phyloP scores from a whole-genome alignment of 2,113 vertebrate species.

The Balaeniceps rex region DNA sequence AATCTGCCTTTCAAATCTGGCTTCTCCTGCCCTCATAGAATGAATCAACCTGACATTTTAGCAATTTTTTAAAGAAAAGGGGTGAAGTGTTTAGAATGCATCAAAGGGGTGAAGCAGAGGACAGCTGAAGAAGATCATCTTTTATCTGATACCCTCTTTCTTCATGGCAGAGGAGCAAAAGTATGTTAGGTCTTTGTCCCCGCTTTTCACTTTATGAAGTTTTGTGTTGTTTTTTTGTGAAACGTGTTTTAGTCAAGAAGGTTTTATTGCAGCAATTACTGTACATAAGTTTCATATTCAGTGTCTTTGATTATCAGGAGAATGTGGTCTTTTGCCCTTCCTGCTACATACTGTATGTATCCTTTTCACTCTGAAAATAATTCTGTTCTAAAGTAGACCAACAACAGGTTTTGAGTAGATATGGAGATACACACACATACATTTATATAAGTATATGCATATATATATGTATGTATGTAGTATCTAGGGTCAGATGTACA shows the following conservation, averaged over 20 bases:
- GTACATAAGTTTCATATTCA: background rate
- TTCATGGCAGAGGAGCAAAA: background rate
- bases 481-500: background rate
- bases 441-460: background rate
- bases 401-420: background rate
- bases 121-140: constrained; percentile 63
- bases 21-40: constrained; percentile 33
- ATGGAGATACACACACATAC: background rate
- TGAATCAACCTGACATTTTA: constrained; percentile 67
- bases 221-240: constrained; percentile 15
- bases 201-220: background rate
- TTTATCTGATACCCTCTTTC: constrained; percentile 33
- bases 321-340: background rate
- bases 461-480: background rate
- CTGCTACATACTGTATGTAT: background rate
- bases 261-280: background rate
- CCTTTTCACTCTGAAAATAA: background rate
- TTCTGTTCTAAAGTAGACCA: background rate
- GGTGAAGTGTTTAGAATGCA: constrained; percentile 61
- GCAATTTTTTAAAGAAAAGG: constrained; percentile 61
- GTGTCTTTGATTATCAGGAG: background rate
- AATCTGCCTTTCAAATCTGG: constrained; percentile 60
- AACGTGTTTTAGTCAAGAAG: background rate
- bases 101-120: constrained; percentile 61
- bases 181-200: constrained; percentile 19